A percentile compares a stretch with the other conserved stretches of the same genome.
Conservation (phyloP, 2,113 vertebrate genomes). For the Chrysochloris asiatica region DNA sequence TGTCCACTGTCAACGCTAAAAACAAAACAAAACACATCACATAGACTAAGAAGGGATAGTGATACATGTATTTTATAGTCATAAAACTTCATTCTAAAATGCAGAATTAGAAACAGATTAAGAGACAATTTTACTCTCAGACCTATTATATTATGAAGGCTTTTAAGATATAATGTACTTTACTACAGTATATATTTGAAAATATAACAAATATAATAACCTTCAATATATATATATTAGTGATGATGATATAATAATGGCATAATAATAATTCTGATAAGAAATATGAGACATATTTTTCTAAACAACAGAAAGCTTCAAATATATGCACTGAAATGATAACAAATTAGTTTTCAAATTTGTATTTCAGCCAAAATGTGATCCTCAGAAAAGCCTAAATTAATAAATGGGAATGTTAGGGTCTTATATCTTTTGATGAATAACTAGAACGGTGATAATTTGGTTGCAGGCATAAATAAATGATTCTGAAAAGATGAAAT, state of each 20-base stretch:
- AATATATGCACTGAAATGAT: background rate
- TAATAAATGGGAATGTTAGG: conserved; percentile 11
- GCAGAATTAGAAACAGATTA: conserved; percentile 45
- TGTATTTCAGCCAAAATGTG: conserved; percentile 40
- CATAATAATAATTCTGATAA: background rate
- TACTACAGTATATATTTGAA: background rate
- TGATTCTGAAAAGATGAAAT: background rate
- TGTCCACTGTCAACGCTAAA: background rate
- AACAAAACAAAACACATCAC: background rate
- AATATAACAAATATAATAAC: background rate
- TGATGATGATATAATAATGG: background rate
- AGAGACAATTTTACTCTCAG: background rate
- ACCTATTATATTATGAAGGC: background rate
- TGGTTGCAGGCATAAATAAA: background rate
- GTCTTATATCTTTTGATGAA: background rate
- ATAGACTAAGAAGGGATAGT: background rate
- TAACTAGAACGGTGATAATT: background rate
- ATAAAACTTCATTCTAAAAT: background rate
- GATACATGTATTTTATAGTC: background rate
- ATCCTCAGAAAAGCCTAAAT: conserved; percentile 27
- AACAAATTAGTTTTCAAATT: conserved; percentile 20
- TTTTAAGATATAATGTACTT: background rate
- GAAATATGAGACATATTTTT: background rate
- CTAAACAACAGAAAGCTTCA: conserved; percentile 19
- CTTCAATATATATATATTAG: background rate